A percentile compares a stretch with the other conserved stretches of the same genome.
Conservation (phyloP, 92 coral and sea anemone genomes). For the Parazoanthus atlanticus region DNA sequence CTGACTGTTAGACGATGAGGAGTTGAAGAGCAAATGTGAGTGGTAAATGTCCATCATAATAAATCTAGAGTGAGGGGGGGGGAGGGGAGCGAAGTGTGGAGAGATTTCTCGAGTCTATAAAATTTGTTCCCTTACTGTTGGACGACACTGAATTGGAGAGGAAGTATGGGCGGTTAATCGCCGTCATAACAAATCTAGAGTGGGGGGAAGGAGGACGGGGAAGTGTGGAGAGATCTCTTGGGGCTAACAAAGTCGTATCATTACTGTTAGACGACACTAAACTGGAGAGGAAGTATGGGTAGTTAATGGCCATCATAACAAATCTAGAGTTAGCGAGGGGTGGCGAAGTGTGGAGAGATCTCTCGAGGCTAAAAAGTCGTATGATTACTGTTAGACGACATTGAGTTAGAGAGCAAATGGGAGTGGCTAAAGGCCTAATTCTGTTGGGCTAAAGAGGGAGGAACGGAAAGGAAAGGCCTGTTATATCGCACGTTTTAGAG, state of each 20-base stretch:
- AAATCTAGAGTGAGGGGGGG: not conserved
- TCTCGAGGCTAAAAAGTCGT: slow-evolving; percentile 94
- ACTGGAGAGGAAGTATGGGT: slow-evolving; percentile 90
- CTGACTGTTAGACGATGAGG: slow-evolving; percentile 88
- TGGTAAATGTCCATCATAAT: not conserved
- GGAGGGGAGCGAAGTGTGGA: too few species aligned
- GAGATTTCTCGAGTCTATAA: slow-evolving; percentile 74
- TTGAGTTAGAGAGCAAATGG: slow-evolving; percentile 95
- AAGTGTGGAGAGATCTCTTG: slow-evolving; percentile 35
- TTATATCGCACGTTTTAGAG: too few species aligned
- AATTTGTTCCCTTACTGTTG: slow-evolving; percentile 86
- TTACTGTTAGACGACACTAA: slow-evolving; percentile 92
- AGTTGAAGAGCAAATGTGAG: slow-evolving; percentile 92
- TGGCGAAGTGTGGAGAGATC: too few species aligned
- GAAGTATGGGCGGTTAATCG: not conserved
- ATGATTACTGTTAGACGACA: slow-evolving; percentile 91
- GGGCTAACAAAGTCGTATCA: slow-evolving; percentile 95
- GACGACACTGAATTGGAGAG: slow-evolving; percentile 97
- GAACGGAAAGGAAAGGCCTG: too few species aligned
- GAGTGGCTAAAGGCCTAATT: slow-evolving; percentile 1
- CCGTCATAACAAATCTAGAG: too few species aligned
- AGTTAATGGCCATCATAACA: not conserved
- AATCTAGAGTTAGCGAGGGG: too few species aligned
- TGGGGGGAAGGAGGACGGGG: too few species aligned
- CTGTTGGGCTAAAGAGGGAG: too few species aligned